These are phyloP conservation scores for Hydroisotoma schaefferi DNA, from an alignment of 2,888 invertebrate species.

Conservation along the genomic window DNA sequence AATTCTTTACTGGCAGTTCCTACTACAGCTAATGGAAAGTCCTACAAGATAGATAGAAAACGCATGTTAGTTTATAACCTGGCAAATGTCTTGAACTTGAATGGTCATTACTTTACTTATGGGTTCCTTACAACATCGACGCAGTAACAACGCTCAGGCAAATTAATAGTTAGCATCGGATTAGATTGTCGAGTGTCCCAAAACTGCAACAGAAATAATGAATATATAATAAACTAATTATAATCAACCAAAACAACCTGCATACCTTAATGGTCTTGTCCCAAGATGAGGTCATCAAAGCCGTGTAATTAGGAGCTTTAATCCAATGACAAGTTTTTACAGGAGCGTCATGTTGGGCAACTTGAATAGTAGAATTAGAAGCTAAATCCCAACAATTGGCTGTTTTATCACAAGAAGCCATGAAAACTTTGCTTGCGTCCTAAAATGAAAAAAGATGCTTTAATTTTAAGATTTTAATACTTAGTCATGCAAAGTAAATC, in stretches of 20 bases:
- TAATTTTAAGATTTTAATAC: too few species aligned
- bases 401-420: conserved; percentile 87
- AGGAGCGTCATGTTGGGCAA: conserved; percentile 92
- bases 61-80: conserved; percentile 55
- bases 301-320: conserved; percentile 88
- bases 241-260: background rate
- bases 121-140: conserved; percentile 84
- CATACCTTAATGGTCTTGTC: conserved; percentile 86
- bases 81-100: too few species aligned
- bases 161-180: conserved; percentile 82
- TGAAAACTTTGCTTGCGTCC: conserved; percentile 84
- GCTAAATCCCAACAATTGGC: conserved; percentile 91
- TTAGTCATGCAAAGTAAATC: too few species aligned
- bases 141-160: conserved; percentile 93
- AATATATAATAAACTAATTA: background rate
- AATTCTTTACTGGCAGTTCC: conserved; percentile 88
- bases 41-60: background rate
- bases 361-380: conserved; percentile 84
- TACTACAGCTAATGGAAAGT: conserved; percentile 96
- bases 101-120: too few species aligned
- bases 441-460: too few species aligned
- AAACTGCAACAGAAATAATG: conserved; percentile 62
- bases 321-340: conserved; percentile 97
- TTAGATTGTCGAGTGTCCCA: conserved; percentile 92
- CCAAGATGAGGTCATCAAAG: conserved; percentile 99